A percentile compares a stretch with the other conserved stretches of the same genome.
Evolutionary conservation across 1,140 invertebrate species (phyloP).

Genomic region (Pissodes strobi): DNA sequence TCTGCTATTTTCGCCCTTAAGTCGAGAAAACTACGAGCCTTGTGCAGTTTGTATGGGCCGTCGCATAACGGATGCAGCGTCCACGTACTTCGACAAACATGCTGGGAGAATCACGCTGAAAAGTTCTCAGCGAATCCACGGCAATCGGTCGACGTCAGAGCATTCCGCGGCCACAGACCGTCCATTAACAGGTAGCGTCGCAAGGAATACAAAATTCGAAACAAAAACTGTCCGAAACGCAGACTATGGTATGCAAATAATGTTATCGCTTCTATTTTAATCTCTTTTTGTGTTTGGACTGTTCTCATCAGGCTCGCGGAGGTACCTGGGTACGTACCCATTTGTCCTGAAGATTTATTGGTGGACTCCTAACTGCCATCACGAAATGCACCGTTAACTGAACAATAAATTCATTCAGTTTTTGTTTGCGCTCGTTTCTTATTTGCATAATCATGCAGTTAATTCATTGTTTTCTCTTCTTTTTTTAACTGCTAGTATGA

Average conservation of each 20-base stretch:
- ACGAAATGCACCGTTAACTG: constrained; percentile 28
- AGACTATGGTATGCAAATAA: constrained; percentile 34
- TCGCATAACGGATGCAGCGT: constrained; percentile 45
- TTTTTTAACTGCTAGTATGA: constrained; percentile 10
- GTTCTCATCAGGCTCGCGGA: constrained; percentile 29
- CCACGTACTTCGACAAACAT: constrained; percentile 48
- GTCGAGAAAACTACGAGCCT: too few relatives aligned
- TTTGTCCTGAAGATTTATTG: constrained; percentile 33
- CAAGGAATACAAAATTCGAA: constrained; percentile 42
- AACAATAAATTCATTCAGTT: constrained; percentile 33
- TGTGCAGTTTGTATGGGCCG: constrained; percentile 30
- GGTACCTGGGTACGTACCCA: constrained; percentile 29
- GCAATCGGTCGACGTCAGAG: constrained; percentile 46
- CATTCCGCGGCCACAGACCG: constrained; percentile 43
- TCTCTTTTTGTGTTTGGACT: constrained; percentile 30
- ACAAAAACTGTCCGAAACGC: constrained; percentile 38
- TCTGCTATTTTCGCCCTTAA: too few relatives aligned
- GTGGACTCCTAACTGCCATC: constrained; percentile 4
- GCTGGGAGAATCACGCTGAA: constrained; percentile 45
- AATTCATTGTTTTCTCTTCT: constrained; percentile 9
- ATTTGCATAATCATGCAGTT: constrained; percentile 20
- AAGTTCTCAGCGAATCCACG: constrained; percentile 48
- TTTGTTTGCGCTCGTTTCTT: constrained; percentile 10
- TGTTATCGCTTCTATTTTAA: constrained; percentile 35
- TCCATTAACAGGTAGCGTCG: constrained; percentile 44